These are phyloP conservation scores for Monodelphis domestica DNA, from an alignment of 2,797 vertebrate species.

Conservation along the genomic window DNA sequence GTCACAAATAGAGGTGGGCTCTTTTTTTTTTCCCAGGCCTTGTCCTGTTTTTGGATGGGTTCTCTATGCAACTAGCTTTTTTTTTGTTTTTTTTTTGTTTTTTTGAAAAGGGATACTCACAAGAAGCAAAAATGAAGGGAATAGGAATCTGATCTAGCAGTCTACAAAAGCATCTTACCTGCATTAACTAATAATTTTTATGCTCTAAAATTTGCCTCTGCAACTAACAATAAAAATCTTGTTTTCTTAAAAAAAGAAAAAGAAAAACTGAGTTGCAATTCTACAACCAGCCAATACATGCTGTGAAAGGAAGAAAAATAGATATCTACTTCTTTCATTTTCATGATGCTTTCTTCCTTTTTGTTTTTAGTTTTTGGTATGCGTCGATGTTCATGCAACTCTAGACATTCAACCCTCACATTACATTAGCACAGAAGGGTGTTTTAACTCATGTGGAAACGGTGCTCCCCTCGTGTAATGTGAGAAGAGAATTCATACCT, in stretches of 20 bases:
- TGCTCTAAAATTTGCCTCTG: slow-evolving; percentile 62
- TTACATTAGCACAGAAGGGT: neutral
- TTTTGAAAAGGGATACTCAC: slow-evolving; percentile 40
- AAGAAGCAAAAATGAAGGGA: slow-evolving; percentile 68
- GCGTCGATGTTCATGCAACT: slow-evolving; percentile 37
- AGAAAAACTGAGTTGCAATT: slow-evolving; percentile 71
- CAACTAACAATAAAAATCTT: slow-evolving; percentile 69
- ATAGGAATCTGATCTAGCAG: slow-evolving; percentile 61
- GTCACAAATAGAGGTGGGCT: slow-evolving; percentile 28
- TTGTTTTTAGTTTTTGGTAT: slow-evolving; percentile 43
- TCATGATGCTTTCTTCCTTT: slow-evolving; percentile 52
- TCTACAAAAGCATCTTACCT: slow-evolving; percentile 77
- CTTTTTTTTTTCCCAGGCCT: slow-evolving; percentile 30
- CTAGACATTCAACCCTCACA: slow-evolving; percentile 31
- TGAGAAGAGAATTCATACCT: slow-evolving; percentile 99
- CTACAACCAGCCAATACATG: slow-evolving; percentile 24
- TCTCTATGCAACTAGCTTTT: neutral
- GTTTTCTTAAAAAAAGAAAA: neutral
- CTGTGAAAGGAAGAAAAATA: slow-evolving; percentile 43
- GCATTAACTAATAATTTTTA: slow-evolving; percentile 68
- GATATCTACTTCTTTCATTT: slow-evolving; percentile 15
- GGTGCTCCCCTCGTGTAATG: slow-evolving; percentile 97
- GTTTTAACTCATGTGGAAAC: slow-evolving; percentile 88
- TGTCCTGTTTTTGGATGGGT: neutral
- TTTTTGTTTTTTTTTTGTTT: no score